Evolutionary conservation across 2,888 invertebrate genomes (phyloP).

Genomic region (Syritta pipiens): DNA sequence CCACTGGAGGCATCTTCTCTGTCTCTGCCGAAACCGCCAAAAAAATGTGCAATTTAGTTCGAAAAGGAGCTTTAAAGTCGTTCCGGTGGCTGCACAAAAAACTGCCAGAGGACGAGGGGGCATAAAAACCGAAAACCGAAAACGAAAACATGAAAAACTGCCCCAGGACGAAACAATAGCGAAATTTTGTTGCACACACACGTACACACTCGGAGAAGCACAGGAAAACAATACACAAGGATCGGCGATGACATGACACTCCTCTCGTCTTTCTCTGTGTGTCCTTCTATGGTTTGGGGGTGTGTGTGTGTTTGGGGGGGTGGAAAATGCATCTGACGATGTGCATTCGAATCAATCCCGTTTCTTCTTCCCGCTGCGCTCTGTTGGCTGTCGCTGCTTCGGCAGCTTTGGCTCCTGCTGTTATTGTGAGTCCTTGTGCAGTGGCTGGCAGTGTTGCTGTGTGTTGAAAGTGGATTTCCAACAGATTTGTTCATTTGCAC

Average conservation of each 20-base stretch:
- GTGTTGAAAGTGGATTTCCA: conserved; percentile 60
- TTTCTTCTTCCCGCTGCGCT: conserved; percentile 32
- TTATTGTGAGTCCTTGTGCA: conserved; percentile 9
- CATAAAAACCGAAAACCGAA: conserved; percentile 13
- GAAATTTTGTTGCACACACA: conserved; percentile 10
- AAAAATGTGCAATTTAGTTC: conserved; percentile 36
- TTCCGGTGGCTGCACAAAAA: neutral
- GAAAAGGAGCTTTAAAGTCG: conserved; percentile 23
- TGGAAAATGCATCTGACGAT: conserved; percentile 23
- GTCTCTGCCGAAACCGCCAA: conserved; percentile 6
- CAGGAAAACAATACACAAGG: neutral
- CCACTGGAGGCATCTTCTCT: neutral
- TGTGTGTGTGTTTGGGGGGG: neutral
- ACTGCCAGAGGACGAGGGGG: too few species aligned
- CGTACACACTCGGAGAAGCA: neutral
- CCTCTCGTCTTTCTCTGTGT: neutral
- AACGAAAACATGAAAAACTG: conserved; percentile 15
- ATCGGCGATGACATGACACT: conserved; percentile 38
- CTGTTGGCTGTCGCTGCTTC: conserved; percentile 11
- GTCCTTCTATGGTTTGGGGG: neutral
- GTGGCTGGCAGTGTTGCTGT: neutral
- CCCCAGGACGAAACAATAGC: conserved; percentile 45
- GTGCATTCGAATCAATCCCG: conserved; percentile 53
- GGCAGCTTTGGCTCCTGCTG: conserved; percentile 14
- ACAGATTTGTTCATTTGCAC: conserved; percentile 65